Conservation (phyloP, 1,140 invertebrate genomes). For the Trinorchestia longiramus region DNA sequence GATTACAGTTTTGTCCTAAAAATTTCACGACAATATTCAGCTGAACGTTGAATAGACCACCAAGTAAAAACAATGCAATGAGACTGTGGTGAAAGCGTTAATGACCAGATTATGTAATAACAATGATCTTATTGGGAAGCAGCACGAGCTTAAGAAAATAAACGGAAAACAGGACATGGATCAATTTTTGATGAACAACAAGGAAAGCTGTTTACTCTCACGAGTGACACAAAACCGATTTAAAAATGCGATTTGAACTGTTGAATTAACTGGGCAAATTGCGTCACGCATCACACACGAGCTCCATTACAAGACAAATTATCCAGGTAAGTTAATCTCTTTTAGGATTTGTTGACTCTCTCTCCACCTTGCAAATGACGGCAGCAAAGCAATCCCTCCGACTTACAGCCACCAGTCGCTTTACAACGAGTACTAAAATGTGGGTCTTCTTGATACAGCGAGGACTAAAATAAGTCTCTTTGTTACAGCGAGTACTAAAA, state of each 20-base stretch:
- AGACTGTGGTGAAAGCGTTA: no score
- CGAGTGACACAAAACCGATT: background rate
- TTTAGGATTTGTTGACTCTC: background rate
- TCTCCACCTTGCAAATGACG: background rate
- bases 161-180: background rate
- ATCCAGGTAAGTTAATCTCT: background rate
- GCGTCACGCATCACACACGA: background rate
- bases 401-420: no score
- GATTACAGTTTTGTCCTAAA: background rate
- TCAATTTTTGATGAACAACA: background rate
- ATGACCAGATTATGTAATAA: background rate
- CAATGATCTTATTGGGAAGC: background rate
- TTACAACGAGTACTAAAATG: no score
- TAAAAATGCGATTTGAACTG: background rate
- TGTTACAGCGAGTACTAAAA: no score
- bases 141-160: background rate
- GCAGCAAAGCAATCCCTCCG: background rate
- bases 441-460: no score
- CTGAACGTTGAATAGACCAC: background rate
- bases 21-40: background rate
- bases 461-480: no score
- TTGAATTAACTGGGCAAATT: background rate
- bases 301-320: background rate
- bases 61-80: background rate
- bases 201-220: background rate